Percentiles rank a stretch among this genome's conserved stretches.
These are phyloP conservation scores for Timema podura DNA, from an alignment of 2,888 invertebrate species.

Conservation along the genomic window DNA sequence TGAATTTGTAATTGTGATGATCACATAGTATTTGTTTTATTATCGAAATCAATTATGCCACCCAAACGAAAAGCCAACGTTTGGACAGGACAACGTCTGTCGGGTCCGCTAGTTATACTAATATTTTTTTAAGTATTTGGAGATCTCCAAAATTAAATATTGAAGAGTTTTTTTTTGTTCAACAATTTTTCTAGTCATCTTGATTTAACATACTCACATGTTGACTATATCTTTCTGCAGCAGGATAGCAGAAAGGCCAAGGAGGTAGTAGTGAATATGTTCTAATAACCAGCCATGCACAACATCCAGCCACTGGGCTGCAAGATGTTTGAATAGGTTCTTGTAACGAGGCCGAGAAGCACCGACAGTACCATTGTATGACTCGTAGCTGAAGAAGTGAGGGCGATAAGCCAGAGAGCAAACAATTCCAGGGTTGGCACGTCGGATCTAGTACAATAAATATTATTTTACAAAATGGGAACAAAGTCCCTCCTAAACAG, in stretches of 20 bases:
- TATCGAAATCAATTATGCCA: too few relatives aligned
- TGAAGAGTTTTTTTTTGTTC: too few relatives aligned
- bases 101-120: too few relatives aligned
- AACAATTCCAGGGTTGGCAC: constrained; percentile 63
- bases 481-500: too few relatives aligned
- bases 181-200: too few relatives aligned
- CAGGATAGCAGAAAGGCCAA: constrained; percentile 63
- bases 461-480: too few relatives aligned
- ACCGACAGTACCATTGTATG: constrained; percentile 54
- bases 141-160: too few relatives aligned
- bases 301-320: constrained; percentile 50
- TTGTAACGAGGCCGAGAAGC: constrained; percentile 48
- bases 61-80: too few relatives aligned
- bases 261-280: constrained; percentile 53
- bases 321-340: constrained; percentile 48
- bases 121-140: too few relatives aligned
- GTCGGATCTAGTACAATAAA: constrained; percentile 52
- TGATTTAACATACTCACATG: constrained; percentile 50
- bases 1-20: too few relatives aligned
- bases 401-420: constrained; percentile 74
- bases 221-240: constrained; percentile 68
- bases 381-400: constrained; percentile 56
- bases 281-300: constrained; percentile 57
- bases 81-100: too few relatives aligned
- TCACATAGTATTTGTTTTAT: too few relatives aligned